phyloP scores from a whole-genome alignment of 2,888 invertebrate genomes.

The Halocaridina rubra region DNA sequence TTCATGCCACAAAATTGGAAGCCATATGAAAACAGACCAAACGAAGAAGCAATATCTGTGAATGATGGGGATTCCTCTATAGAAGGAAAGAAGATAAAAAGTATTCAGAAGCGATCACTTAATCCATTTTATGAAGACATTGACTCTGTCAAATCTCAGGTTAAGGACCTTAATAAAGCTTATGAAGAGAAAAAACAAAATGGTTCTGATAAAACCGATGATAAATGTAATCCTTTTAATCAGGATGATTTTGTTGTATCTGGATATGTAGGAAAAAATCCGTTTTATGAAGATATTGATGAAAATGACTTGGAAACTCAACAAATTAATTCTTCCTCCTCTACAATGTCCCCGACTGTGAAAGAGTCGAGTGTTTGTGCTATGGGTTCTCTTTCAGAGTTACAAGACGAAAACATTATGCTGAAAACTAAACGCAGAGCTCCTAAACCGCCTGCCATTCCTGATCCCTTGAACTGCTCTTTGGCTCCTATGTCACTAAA shows the following conservation, averaged over 20 bases:
- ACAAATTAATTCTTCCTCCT: background rate
- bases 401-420: background rate
- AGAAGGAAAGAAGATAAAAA: constrained; percentile 10
- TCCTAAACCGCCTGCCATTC: constrained; percentile 28
- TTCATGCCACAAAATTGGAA: constrained; percentile 48
- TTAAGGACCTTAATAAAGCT: background rate
- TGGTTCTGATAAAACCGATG: background rate
- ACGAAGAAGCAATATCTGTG: background rate
- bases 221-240: constrained; percentile 32
- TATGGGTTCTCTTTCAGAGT: constrained; percentile 4
- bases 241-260: background rate
- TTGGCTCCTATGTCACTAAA: background rate
- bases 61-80: background rate
- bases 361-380: background rate
- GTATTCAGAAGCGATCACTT: constrained; percentile 23
- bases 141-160: constrained; percentile 11
- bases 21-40: background rate
- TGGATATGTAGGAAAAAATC: constrained; percentile 57
- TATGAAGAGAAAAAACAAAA: background rate
- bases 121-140: constrained; percentile 62
- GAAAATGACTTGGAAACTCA: background rate
- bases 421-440: constrained; percentile 24
- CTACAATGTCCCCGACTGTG: background rate
- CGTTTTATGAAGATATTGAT: constrained; percentile 58
- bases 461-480: background rate